phyloP scores from a whole-genome alignment of 1,140 invertebrate species.

The Musca domestica region DNA sequence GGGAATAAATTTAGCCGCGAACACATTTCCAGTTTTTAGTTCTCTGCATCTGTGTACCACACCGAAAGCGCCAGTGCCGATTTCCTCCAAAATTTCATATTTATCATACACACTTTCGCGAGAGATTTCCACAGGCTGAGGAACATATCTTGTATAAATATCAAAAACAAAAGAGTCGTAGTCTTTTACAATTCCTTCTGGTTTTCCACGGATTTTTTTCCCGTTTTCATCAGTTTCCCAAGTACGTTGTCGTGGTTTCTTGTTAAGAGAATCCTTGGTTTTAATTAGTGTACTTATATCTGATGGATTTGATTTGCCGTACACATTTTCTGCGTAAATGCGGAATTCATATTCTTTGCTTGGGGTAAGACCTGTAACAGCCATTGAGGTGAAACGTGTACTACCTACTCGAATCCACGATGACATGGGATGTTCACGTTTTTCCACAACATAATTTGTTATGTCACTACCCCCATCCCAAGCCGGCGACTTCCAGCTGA shows the following conservation, averaged over 20 bases:
- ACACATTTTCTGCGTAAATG: conserved; percentile 94
- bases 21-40: conserved; percentile 92
- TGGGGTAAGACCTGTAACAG: conserved; percentile 78
- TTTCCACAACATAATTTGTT: conserved; percentile 93
- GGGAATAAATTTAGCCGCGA: conserved; percentile 99
- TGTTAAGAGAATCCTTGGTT: conserved; percentile 79
- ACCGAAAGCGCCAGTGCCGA: conserved; percentile 98
- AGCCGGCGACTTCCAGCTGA: conserved; percentile 87
- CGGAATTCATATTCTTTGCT: conserved; percentile 97
- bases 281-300: conserved; percentile 77
- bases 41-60: conserved; percentile 97
- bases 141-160: conserved; percentile 94
- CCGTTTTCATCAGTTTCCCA: conserved; percentile 88
- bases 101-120: conserved; percentile 93
- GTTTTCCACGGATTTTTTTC: conserved; percentile 87
- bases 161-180: conserved; percentile 98
- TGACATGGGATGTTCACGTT: conserved; percentile 86
- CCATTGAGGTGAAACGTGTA: conserved; percentile 90
- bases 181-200: conserved; percentile 83
- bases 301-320: conserved; percentile 91
- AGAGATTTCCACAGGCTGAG: conserved; percentile 95
- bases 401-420: conserved; percentile 95
- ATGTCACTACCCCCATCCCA: conserved; percentile 96
- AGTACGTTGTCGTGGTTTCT: conserved; percentile 74
- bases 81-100: conserved; percentile 98